Evolutionary conservation across 2,888 invertebrate species (phyloP), one percentile per base, ranked within the genome.

Genomic region (Halocaridina rubra): DNA sequence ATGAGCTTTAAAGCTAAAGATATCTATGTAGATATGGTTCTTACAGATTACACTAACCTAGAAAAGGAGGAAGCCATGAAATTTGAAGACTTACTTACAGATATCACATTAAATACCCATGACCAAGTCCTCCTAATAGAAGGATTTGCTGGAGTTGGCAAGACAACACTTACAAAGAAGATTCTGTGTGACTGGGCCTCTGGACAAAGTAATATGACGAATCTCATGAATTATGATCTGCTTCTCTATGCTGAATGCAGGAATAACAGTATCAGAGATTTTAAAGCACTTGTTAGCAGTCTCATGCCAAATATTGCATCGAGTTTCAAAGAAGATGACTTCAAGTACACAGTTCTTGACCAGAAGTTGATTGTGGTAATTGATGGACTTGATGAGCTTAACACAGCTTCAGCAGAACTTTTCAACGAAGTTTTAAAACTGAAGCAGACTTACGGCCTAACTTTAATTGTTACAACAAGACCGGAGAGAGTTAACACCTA

Each of bases 381-480:
- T n/a, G 81, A 81, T 61, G 81, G 81, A 5, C 33, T 81, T 16
- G 81, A 81, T 24, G 81, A 81, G 53, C 61, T 81, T 13, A 81
- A 75, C 57, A 10, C 2, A 27, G 13, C 74, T 8, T 81, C 81
- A 1, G n/a, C 16, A n/a, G 61, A 61, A 19, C n/a, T 75, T 7
- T 30, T 81, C 8, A 81, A 30, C 33, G 80, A 81, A 74, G 46
- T 81, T 46, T 16, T 81, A 2, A n/a, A 74, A 16, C 3, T 61
- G 10, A 64, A 61, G 29, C 61, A n/a, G 13, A 53, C 74, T 22
- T 10, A 33, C 16, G 74, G 75, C 30, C n/a, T 64, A 33, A 64
- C 81, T 10, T 13, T 81, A 4, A 29, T 81, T 7, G 74, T 74
- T 46, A 81, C 81, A 29, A 59, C 72, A 32, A 61, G 81, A 32